Conservation (phyloP, 1,140 invertebrate species). For the Andricus grossulariae region DNA sequence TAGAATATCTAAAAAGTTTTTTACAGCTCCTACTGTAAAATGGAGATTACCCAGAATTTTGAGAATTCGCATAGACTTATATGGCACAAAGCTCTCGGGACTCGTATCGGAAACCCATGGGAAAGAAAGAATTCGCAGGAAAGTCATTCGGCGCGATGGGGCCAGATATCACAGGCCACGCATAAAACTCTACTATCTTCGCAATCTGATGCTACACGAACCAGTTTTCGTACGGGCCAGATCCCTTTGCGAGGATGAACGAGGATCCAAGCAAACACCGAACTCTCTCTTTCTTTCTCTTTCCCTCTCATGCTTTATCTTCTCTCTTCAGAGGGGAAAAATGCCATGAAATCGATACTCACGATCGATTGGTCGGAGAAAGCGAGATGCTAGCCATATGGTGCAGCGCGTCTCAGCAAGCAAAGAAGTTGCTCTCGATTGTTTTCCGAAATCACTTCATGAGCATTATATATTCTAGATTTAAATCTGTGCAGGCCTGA, state of each 20-base stretch:
- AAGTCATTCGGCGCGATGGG: constrained; percentile 71
- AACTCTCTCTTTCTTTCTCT: constrained; percentile 37
- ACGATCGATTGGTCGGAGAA: constrained; percentile 59
- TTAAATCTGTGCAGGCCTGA: not conserved
- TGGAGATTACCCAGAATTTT: not conserved
- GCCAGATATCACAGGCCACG: constrained; percentile 64
- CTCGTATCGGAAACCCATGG: constrained; percentile 67
- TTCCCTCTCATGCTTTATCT: not conserved
- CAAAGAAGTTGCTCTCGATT: not conserved
- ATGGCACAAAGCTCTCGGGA: not conserved
- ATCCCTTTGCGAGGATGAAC: constrained; percentile 59
- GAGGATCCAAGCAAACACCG: constrained; percentile 44
- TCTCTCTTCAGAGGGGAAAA: constrained; percentile 49
- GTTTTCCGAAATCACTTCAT: not conserved
- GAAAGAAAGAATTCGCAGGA: constrained; percentile 72
- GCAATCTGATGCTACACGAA: constrained; percentile 73
- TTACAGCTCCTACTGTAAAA: not conserved
- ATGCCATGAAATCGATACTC: constrained; percentile 60
- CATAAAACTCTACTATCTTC: constrained; percentile 73
- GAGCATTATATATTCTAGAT: not conserved
- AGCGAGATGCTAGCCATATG: constrained; percentile 49
- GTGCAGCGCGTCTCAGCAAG: not conserved
- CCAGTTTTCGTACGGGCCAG: constrained; percentile 70
- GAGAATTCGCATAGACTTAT: not conserved
- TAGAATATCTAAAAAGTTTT: not conserved